Evolutionary conservation across 2,113 vertebrate species (phyloP).

Genomic region (Chiloscyllium plagiosum): DNA sequence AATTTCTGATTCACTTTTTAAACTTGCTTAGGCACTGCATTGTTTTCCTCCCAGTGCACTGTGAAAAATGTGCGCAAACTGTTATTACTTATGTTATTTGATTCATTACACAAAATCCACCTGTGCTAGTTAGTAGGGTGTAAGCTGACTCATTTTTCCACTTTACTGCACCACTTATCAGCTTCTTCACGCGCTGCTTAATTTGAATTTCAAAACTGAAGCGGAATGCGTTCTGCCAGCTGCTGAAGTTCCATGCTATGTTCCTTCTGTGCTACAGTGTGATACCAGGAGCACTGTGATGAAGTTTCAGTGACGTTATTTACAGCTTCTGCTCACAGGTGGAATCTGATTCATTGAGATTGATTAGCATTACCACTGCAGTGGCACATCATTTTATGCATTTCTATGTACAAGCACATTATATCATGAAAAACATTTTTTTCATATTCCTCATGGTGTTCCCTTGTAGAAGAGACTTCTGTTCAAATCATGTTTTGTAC

Average conservation of each 20-base stretch:
- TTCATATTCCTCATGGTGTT: background rate
- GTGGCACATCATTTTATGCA: background rate
- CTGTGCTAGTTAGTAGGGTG: constrained; percentile 57
- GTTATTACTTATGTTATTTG: constrained; percentile 66
- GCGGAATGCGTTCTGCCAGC: constrained; percentile 56
- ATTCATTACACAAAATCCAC: constrained; percentile 69
- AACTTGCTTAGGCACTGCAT: constrained; percentile 36
- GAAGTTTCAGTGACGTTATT: background rate
- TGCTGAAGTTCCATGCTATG: constrained; percentile 43
- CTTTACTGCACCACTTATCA: constrained; percentile 70
- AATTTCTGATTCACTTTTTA: constrained; percentile 20
- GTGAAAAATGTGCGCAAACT: constrained; percentile 57
- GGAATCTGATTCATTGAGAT: background rate
- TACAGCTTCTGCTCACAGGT: background rate
- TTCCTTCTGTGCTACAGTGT: background rate
- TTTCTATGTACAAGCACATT: background rate
- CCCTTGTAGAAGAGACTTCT: background rate
- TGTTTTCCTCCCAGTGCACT: constrained; percentile 50
- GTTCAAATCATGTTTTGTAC: background rate
- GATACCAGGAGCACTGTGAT: background rate
- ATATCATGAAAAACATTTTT: background rate
- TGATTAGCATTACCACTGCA: background rate
- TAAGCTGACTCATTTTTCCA: constrained; percentile 55
- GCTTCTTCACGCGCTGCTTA: constrained; percentile 64
- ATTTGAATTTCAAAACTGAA: constrained; percentile 75